Evolutionary conservation across 2,888 invertebrate genomes (phyloP).

Genomic region (Didymodactylos carnosus): DNA sequence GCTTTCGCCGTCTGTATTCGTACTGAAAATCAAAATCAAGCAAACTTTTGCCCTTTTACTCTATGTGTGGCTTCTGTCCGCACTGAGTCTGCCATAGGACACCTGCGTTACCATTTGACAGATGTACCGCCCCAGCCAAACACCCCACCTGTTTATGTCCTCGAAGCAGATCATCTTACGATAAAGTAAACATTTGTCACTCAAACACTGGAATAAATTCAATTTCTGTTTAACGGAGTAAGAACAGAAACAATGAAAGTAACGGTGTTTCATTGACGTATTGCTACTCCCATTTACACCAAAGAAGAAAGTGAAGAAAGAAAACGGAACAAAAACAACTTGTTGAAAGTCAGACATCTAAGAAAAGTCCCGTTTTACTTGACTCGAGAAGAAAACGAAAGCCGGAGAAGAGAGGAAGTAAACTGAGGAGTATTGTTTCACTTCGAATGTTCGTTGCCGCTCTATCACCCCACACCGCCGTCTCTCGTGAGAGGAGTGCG

Average conservation of each 20-base stretch:
- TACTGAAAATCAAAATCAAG: constrained; percentile 49
- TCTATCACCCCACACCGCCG: too few relatives aligned
- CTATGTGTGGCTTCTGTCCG: constrained; percentile 52
- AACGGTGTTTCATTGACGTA: constrained; percentile 38
- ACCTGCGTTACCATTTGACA: constrained; percentile 46
- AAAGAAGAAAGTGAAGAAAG: too few relatives aligned
- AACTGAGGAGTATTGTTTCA: too few relatives aligned
- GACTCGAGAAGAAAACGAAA: too few relatives aligned
- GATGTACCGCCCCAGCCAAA: constrained; percentile 50
- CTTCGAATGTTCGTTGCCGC: too few relatives aligned
- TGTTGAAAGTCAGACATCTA: too few relatives aligned
- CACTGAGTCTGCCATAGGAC: constrained; percentile 45
- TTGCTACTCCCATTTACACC: constrained; percentile 41
- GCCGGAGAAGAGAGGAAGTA: too few relatives aligned
- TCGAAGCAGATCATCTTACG: constrained; percentile 39
- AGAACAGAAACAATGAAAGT: constrained; percentile 42
- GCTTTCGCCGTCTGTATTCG: constrained; percentile 47
- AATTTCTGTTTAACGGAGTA: constrained; percentile 37
- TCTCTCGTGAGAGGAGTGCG: too few relatives aligned
- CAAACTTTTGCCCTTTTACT: constrained; percentile 50
- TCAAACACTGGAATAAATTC: constrained; percentile 30
- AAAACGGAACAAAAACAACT: too few relatives aligned
- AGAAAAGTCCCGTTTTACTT: too few relatives aligned
- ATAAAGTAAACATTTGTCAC: constrained; percentile 20
- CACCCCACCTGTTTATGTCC: constrained; percentile 46